Conservation (phyloP, 1,140 invertebrate species). For the Leptinotarsa defecta region DNA sequence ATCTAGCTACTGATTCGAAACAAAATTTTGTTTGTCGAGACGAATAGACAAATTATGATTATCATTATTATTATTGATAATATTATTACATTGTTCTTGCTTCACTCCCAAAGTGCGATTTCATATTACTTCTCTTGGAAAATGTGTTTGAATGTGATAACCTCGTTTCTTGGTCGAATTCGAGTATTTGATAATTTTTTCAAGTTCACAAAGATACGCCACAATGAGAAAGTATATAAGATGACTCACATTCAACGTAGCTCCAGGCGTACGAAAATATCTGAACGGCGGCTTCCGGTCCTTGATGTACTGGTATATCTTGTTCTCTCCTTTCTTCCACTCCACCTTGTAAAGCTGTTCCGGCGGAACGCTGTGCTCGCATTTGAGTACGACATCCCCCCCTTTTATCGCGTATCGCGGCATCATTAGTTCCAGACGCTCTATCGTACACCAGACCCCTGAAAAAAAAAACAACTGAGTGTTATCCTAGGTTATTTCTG, state of each 20-base stretch:
- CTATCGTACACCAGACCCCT: slow-evolving; percentile 50
- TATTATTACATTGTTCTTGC: too few species aligned
- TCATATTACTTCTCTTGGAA: too few species aligned
- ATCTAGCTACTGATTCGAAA: too few species aligned
- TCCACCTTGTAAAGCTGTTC: slow-evolving; percentile 72
- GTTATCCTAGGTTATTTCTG: neutral
- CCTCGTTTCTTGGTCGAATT: too few species aligned
- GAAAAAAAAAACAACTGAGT: slow-evolving; percentile 38
- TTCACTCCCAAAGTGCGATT: too few species aligned
- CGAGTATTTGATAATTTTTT: too few species aligned
- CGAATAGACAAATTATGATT: too few species aligned
- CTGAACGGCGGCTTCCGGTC: slow-evolving; percentile 74
- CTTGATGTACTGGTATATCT: slow-evolving; percentile 79
- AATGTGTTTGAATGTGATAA: too few species aligned
- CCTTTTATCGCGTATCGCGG: slow-evolving; percentile 52
- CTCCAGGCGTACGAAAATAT: slow-evolving; percentile 68
- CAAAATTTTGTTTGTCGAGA: too few species aligned
- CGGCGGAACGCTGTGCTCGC: slow-evolving; percentile 66
- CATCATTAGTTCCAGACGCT: slow-evolving; percentile 53
- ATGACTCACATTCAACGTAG: slow-evolving; percentile 73
- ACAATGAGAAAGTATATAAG: neutral
- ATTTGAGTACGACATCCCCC: slow-evolving; percentile 62
- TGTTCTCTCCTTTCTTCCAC: slow-evolving; percentile 74
- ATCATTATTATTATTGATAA: too few species aligned
- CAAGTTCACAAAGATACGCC: too few species aligned